A percentile compares a stretch with the other conserved stretches of the same genome.
phyloP scores from a whole-genome alignment of 2,888 invertebrate species.

The Coremacera marginata region DNA sequence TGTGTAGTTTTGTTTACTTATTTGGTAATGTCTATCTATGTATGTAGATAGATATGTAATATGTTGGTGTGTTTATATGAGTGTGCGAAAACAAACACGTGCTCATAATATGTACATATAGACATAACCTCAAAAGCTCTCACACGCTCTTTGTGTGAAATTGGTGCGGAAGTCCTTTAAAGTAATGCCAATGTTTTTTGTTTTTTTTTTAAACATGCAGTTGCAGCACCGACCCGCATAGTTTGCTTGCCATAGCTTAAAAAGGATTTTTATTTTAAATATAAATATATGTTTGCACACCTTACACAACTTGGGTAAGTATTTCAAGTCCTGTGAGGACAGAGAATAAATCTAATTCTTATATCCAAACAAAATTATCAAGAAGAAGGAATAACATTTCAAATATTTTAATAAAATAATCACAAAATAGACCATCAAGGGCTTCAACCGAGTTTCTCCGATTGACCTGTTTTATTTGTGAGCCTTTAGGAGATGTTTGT shows the following conservation, averaged over 20 bases:
- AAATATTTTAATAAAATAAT: too few relatives aligned
- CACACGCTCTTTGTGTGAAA: neutral
- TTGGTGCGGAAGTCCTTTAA: neutral
- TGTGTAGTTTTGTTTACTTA: conserved; percentile 28
- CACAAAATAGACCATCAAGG: too few relatives aligned
- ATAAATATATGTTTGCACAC: neutral
- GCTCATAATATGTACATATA: conserved; percentile 18
- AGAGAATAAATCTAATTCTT: too few relatives aligned
- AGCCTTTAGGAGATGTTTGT: too few relatives aligned
- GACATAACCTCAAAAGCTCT: neutral
- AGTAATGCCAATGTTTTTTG: neutral
- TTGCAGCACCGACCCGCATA: conserved; percentile 9
- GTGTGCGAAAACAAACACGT: conserved; percentile 39
- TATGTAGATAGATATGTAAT: neutral
- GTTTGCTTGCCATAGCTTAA: neutral
- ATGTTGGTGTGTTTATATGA: neutral
- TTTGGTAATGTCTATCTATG: conserved; percentile 19
- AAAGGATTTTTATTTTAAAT: neutral
- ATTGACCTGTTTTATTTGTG: too few relatives aligned
- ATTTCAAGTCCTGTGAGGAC: too few relatives aligned
- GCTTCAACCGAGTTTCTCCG: too few relatives aligned
- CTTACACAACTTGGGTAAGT: neutral
- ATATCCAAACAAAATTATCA: too few relatives aligned
- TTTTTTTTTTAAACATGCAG: neutral
- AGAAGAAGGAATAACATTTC: too few relatives aligned